Evolutionary conservation across 1,140 invertebrate genomes (phyloP).

Genomic region (Diprion similis): DNA sequence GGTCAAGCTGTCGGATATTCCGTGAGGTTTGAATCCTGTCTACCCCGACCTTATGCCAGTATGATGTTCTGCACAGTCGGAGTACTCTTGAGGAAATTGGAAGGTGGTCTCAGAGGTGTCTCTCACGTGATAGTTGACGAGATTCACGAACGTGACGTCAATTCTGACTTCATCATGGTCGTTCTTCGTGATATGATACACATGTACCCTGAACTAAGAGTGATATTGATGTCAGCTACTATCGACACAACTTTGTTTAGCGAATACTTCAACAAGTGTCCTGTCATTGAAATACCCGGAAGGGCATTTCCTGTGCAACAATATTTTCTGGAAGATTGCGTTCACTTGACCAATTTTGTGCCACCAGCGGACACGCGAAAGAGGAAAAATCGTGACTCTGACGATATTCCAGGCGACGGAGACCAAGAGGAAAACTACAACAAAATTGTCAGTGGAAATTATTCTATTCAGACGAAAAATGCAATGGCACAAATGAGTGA

Average conservation of each 20-base stretch:
- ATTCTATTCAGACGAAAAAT: conserved; percentile 69
- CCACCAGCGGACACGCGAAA: conserved; percentile 75
- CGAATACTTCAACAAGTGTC: conserved; percentile 90
- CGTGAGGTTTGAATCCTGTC: conserved; percentile 88
- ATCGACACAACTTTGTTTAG: conserved; percentile 92
- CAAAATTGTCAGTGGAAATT: conserved; percentile 63
- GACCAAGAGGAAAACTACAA: conserved; percentile 84
- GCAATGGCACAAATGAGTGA: conserved; percentile 83
- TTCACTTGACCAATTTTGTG: conserved; percentile 82
- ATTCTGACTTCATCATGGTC: conserved; percentile 96
- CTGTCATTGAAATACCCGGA: conserved; percentile 81
- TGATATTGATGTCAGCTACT: conserved; percentile 98
- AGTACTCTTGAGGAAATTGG: conserved; percentile 90
- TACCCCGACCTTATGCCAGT: conserved; percentile 90
- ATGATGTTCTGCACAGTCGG: conserved; percentile 96
- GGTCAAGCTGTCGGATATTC: conserved; percentile 89
- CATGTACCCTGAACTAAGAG: conserved; percentile 85
- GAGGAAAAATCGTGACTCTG: conserved; percentile 70
- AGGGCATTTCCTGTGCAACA: conserved; percentile 83
- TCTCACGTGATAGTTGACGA: conserved; percentile 96
- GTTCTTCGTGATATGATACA: conserved; percentile 92
- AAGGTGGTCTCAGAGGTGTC: conserved; percentile 84
- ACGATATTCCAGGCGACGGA: conserved; percentile 68
- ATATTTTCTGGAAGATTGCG: conserved; percentile 90
- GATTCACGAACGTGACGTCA: conserved; percentile 96